Evolutionary conservation across 2,888 invertebrate genomes (phyloP), one percentile per base, ranked within the genome.

Genomic region (Noctua comes): DNA sequence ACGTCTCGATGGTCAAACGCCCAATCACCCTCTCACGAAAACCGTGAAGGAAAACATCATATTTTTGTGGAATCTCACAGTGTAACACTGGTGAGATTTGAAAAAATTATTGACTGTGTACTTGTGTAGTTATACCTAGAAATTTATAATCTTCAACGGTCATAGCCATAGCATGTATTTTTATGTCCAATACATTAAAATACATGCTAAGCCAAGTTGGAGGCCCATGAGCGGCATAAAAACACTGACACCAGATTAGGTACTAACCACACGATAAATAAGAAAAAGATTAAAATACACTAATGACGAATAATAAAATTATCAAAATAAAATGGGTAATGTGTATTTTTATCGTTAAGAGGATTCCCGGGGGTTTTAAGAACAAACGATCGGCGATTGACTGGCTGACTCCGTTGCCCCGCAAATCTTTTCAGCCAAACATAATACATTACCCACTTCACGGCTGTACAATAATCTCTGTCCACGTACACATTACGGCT

Each of bases 391-490:
- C 31, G 3, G 31, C 3, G 7, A 10, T 31, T n/a, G 27, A 16
- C 21, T 31, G 21, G 5, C 21, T 36, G 31, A 43, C 8, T 27
- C 24, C 31, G 11, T 36, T 13, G 27, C 16, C 27, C 43, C 24
- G 8, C 51, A 57, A 40, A 57, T 48, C 21, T 48, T n/a, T 57
- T 65, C 46, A 80, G 36, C 16, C 31, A 43, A 66, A 57, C 43
- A 36, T 66, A 43, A 4, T 66, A 40, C 51, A 54, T 71, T 79
- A 66, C 64, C 76, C 54, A 65, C 68, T 77, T 59, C 75, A 68
- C 48, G 40, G 72, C 64, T 65, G 84, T 73, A 80, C 82, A 84
- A 85, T 90, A 90, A 90, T 90, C 89, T 88, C 83, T 86, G 88
- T 86, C 88, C 87, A 85, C 88, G 82, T 86, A 79, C 76, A 77